Evolutionary conservation across 2,113 vertebrate genomes (phyloP).

Genomic region (Tor tambroides): DNA sequence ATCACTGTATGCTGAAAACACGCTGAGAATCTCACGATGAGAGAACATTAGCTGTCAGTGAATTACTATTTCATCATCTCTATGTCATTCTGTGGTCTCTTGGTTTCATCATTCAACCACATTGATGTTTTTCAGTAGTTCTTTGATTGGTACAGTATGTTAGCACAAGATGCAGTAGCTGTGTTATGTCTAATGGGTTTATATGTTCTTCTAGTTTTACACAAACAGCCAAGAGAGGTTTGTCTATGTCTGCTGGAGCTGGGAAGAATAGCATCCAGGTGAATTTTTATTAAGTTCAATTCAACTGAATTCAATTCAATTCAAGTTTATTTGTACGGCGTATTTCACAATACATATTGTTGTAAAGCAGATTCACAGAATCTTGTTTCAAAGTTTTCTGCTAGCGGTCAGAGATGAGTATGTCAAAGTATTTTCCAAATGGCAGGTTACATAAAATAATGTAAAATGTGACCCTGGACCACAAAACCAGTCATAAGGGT

Average conservation of each 20-base stretch:
- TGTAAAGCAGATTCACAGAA: no score
- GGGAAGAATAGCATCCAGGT: constrained; percentile 95
- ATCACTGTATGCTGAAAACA: neutral
- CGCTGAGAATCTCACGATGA: no score
- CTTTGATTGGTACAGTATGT: neutral
- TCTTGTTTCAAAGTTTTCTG: no score
- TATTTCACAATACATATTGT: no score
- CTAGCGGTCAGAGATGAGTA: no score
- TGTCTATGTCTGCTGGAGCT: constrained; percentile 96
- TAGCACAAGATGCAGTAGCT: neutral
- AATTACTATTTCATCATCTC: neutral
- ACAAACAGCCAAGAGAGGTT: constrained; percentile 96
- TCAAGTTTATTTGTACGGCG: no score
- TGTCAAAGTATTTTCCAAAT: no score
- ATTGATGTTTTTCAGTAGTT: neutral
- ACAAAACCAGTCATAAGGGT: no score
- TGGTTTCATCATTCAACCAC: neutral
- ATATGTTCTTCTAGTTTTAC: constrained; percentile 84
- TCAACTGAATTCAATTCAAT: no score
- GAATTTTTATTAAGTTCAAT: no score
- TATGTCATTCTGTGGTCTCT: neutral
- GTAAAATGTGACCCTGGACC: no score
- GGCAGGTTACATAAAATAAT: no score
- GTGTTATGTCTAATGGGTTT: constrained; percentile 6
- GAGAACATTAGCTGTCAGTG: neutral